These are phyloP conservation scores for Gastrophysa polygoni DNA, from an alignment of 2,888 invertebrate species.

Conservation along the genomic window DNA sequence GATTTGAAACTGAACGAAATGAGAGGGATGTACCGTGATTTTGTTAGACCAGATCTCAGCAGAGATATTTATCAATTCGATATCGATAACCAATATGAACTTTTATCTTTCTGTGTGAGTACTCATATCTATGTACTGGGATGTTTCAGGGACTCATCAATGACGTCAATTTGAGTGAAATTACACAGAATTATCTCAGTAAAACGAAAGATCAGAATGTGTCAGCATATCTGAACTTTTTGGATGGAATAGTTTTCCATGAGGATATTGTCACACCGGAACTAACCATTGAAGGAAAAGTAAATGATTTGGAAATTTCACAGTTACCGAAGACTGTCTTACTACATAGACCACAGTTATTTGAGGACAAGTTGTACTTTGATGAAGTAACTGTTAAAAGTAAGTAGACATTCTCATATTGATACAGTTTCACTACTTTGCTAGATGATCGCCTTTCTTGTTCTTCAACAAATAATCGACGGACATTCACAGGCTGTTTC, in stretches of 20 bases:
- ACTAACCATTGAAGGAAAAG: constrained; percentile 49
- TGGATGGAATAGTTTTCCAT: constrained; percentile 53
- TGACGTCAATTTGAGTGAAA: constrained; percentile 57
- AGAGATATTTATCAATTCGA: too few relatives aligned
- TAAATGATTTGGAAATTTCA: constrained; percentile 54
- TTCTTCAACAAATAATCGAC: too few relatives aligned
- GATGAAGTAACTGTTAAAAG: constrained; percentile 43
- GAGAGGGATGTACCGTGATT: too few relatives aligned
- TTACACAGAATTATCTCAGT: constrained; percentile 62
- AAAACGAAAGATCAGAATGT: constrained; percentile 60
- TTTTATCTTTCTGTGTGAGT: too few relatives aligned
- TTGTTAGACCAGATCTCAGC: too few relatives aligned
- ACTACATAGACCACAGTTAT: constrained; percentile 57
- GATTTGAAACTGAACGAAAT: too few relatives aligned
- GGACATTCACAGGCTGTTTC: too few relatives aligned
- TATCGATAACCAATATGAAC: too few relatives aligned
- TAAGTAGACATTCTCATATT: constrained; percentile 25
- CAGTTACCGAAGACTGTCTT: constrained; percentile 57
- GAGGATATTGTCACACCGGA: constrained; percentile 50
- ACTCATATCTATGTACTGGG: background rate
- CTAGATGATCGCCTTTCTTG: too few relatives aligned
- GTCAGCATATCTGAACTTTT: constrained; percentile 56
- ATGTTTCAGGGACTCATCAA: constrained; percentile 59
- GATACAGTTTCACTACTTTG: too few relatives aligned
- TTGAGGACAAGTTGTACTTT: constrained; percentile 50